Base-by-base conservation (phyloP, 92 coral and sea anemone genomes). In the Metridium senile region DNA sequence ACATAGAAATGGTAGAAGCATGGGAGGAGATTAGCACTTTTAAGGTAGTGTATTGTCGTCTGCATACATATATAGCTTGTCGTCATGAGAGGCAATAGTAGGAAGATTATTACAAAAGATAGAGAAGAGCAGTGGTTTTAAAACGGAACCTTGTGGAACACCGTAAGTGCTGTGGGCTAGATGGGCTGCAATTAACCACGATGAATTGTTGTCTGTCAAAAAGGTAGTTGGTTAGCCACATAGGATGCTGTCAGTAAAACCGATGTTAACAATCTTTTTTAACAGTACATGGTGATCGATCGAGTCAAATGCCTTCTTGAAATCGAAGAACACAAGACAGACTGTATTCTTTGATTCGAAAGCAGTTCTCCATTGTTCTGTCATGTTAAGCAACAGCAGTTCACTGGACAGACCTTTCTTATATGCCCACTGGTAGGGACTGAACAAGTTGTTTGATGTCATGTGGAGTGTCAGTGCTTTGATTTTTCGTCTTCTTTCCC, bases 281-380 rank as follows among this genome's bases (percentile, higher is more conserved):
- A 54, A n/a, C 22, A 54, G 61, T 17, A 54, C 11, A n/a, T n/a
- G n/a, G n/a, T n/a, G n/a, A n/a, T 54, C 61, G 23, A 54, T 54
- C 3, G 61, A 54, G 61, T 54, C 61, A 54, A 54, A 54, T 54
- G 61, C 61, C n/a, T n/a, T n/a, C n/a, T n/a, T n/a, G n/a, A n/a
- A n/a, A 45, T 45, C 52, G 17, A 17, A 45, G 52, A 45, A 45
- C 17, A 45, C 52, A 54, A 54, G 8, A 54, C 11, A 9, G 23
- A 54, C 17, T 9, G 61, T 19, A 9, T 54, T 54, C 61, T 54
- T 54, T 17, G 61, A 54, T 17, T 54, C 61, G 6, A n/a, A 19
- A 54, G 61, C 61, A 17, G 61, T 17, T 54, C 61, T 54, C 61
- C 61, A 54, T 54, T 54, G 61, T n/a, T n/a, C 61, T 9, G 61